Evolutionary conservation across 1,140 invertebrate genomes (phyloP).

Genomic region (Thaumatotibia leucotreta): DNA sequence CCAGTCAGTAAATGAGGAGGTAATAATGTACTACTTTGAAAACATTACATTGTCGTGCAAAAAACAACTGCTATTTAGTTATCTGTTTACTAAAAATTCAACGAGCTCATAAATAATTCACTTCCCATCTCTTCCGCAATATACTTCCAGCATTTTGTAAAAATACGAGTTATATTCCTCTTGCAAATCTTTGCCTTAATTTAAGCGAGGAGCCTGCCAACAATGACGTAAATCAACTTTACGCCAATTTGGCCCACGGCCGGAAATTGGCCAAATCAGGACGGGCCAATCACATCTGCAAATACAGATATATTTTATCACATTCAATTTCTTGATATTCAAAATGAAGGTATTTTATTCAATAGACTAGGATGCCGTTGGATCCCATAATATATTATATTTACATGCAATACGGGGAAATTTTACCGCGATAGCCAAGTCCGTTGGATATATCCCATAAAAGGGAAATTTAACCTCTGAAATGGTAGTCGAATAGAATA

Average conservation of each 20-base stretch:
- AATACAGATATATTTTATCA: not conserved
- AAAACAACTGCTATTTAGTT: not conserved
- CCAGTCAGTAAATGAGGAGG: no score
- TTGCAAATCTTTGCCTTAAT: not conserved
- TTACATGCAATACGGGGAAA: no score
- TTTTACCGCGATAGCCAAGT: no score
- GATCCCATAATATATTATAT: no score
- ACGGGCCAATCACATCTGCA: not conserved
- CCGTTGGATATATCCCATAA: no score
- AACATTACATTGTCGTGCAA: no score
- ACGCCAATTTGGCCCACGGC: not conserved
- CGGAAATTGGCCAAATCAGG: not conserved
- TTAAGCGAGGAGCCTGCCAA: not conserved
- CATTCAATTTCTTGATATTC: not conserved
- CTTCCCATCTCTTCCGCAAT: not conserved
- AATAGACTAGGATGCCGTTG: no score
- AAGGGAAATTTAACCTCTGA: no score
- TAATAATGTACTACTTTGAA: not conserved
- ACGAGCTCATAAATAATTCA: not conserved
- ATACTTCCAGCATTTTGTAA: not conserved
- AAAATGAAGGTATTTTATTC: not conserved
- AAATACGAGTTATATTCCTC: not conserved
- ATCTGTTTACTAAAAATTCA: not conserved
- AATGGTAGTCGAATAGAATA: no score
- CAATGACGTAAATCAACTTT: slow-evolving; percentile 6